Evolutionary conservation across 1,140 invertebrate species (phyloP).

Genomic region (Asbolus verrucosus): DNA sequence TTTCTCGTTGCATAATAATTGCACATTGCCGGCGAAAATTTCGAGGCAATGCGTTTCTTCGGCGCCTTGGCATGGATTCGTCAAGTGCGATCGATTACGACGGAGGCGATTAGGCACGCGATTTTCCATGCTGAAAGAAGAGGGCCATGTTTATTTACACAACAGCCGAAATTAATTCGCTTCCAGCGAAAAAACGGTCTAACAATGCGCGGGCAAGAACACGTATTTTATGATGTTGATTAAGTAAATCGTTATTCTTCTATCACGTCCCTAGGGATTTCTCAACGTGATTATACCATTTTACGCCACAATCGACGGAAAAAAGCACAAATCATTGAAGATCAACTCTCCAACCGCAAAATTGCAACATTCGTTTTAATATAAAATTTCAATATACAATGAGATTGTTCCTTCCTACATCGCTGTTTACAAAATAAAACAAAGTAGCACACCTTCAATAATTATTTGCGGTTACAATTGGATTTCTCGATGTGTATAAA

Average conservation of each 20-base stretch:
- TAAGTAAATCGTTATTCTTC: constrained; percentile 19
- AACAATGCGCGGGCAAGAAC: background rate
- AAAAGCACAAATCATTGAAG: constrained; percentile 35
- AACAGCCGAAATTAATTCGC: background rate
- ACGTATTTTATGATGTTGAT: constrained; percentile 23
- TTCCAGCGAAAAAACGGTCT: too few relatives aligned
- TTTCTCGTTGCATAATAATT: background rate
- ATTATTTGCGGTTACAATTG: constrained; percentile 34
- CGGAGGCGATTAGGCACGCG: constrained; percentile 6
- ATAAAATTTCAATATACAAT: constrained; percentile 15
- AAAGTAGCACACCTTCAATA: constrained; percentile 39
- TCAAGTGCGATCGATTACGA: constrained; percentile 16
- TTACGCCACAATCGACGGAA: constrained; percentile 17
- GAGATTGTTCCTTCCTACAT: constrained; percentile 31
- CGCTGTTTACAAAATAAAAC: constrained; percentile 16
- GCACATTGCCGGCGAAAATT: constrained; percentile 1
- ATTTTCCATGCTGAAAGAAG: constrained; percentile 17
- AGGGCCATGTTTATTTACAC: constrained; percentile 21
- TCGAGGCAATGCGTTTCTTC: background rate
- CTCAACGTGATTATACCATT: constrained; percentile 27
- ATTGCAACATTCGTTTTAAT: constrained; percentile 27
- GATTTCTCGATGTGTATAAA: constrained; percentile 35
- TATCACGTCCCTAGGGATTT: constrained; percentile 19
- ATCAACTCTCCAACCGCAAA: constrained; percentile 23
- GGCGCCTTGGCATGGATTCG: constrained; percentile 14